A percentile compares a stretch with the other conserved stretches of the same genome.
phyloP scores from a whole-genome alignment of 2,888 invertebrate genomes.

The Noctuana brunneofusca region DNA sequence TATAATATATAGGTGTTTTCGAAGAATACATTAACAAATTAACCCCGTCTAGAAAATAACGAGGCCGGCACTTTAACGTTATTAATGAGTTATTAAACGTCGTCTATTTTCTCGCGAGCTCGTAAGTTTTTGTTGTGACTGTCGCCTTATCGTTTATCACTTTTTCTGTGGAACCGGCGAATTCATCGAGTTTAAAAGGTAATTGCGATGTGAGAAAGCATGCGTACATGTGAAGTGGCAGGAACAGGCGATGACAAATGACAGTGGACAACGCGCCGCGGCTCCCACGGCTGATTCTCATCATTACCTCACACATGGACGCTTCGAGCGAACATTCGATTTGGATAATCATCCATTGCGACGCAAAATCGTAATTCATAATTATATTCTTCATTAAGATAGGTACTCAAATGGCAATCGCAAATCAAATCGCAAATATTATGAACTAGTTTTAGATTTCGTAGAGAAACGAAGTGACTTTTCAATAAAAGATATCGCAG shows the following conservation, averaged over 20 bases:
- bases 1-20: conserved; percentile 40
- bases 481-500: too few species aligned
- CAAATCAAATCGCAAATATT: conserved; percentile 38
- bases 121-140: conserved; percentile 28
- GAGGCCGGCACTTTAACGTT: conserved; percentile 23
- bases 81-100: conserved; percentile 32
- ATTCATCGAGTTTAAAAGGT: conserved; percentile 67
- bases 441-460: neutral
- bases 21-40: conserved; percentile 41
- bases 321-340: conserved; percentile 44
- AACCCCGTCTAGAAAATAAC: conserved; percentile 35
- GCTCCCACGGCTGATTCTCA: conserved; percentile 69
- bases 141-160: conserved; percentile 53
- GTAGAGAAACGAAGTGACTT: neutral
- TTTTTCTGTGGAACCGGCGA: conserved; percentile 64
- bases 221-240: conserved; percentile 67
- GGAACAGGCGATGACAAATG: conserved; percentile 77
- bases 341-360: conserved; percentile 45
- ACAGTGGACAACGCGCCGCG: conserved; percentile 52
- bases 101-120: conserved; percentile 15
- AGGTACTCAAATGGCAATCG: conserved; percentile 18
- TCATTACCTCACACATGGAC: conserved; percentile 56
- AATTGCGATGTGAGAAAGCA: conserved; percentile 75
- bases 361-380: conserved; percentile 44
- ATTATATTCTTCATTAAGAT: conserved; percentile 36